Conservation (phyloP, 2,113 vertebrate species). For the Festucalex cinctus region DNA sequence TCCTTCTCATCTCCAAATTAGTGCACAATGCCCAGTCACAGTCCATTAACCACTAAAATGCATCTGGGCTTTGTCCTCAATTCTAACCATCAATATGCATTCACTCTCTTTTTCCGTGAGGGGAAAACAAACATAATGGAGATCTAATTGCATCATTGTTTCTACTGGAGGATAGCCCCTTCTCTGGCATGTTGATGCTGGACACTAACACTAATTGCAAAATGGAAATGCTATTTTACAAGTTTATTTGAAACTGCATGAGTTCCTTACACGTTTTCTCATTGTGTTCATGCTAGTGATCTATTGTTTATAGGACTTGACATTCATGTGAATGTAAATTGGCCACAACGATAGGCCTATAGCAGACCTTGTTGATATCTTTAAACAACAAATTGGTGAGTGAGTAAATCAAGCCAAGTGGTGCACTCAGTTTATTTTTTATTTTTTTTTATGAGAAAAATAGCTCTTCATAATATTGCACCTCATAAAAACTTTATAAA, state of each 20-base stretch:
- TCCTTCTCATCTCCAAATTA: neutral
- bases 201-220: neutral
- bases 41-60: slow-evolving; percentile 24
- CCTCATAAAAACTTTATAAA: no score
- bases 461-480: no score
- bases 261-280: no score
- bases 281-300: no score
- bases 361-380: neutral
- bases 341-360: no score
- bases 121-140: neutral
- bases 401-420: no score
- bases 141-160: neutral
- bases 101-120: slow-evolving; percentile 9
- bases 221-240: neutral
- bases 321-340: no score
- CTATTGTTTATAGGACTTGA: no score
- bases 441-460: no score
- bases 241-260: no score
- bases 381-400: no score
- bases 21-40: slow-evolving; percentile 10
- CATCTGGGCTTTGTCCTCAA: slow-evolving; percentile 21
- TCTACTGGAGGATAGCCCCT: neutral
- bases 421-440: no score
- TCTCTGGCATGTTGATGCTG: neutral
- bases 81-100: slow-evolving; percentile 27